Conservation (phyloP, 2,113 vertebrate species). For the Limanda limanda region DNA sequence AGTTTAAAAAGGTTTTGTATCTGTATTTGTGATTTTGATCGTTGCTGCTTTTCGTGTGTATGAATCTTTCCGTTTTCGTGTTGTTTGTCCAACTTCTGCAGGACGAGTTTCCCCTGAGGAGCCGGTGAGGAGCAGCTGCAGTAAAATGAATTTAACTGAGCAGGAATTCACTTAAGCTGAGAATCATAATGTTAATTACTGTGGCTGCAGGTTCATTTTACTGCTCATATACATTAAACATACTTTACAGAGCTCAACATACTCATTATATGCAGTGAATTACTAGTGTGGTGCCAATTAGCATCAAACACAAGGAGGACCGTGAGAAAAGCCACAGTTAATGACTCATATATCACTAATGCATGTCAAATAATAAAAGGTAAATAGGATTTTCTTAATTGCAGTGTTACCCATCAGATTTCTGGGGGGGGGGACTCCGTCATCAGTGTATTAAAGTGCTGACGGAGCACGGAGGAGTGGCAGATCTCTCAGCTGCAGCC, state of each 20-base stretch:
- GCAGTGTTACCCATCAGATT: constrained; percentile 13
- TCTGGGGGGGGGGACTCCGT: no score
- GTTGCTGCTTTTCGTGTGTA: no score
- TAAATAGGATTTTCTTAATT: constrained; percentile 51
- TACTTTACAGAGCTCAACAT: constrained; percentile 7
- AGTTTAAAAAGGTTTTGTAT: no score
- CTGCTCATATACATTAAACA: constrained; percentile 13
- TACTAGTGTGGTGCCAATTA: constrained; percentile 16
- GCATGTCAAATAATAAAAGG: constrained; percentile 39
- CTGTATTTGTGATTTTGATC: no score
- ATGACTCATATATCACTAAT: constrained; percentile 31
- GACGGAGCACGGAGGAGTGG: background rate
- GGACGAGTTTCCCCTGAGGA: background rate
- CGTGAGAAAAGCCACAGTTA: constrained; percentile 29
- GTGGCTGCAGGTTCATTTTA: background rate
- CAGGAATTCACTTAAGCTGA: background rate
- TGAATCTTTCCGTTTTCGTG: no score
- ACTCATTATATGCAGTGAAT: constrained; percentile 1
- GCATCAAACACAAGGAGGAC: background rate
- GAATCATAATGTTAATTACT: constrained; percentile 19
- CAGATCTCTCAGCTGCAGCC: constrained; percentile 5
- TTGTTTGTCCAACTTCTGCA: no score
- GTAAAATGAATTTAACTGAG: constrained; percentile 11
- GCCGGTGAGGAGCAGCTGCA: background rate
- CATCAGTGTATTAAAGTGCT: background rate